Base-by-base conservation (phyloP, 2,888 invertebrate species). In the Ctena decussata region DNA sequence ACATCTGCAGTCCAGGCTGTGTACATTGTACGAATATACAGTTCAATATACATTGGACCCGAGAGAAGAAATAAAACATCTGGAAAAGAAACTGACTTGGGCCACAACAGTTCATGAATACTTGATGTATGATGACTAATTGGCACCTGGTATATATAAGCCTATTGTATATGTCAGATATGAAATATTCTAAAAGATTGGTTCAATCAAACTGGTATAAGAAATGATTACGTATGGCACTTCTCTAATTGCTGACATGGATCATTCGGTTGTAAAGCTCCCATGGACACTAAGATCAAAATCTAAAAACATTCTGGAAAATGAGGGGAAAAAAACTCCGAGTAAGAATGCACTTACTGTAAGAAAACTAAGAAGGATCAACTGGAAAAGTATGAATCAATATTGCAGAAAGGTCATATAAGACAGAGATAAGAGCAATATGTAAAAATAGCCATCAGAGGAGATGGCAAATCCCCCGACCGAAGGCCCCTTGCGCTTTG, bases 211-310 rank as follows among this genome's bases (percentile, higher is more conserved):
- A 60, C 27, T 6, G 3, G 60, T 21, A 60, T 60, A 30, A 30
- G 27, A 24, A 60, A 60, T 60, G 60, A 60, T 27, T 60, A 27
- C 60, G 60, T 30, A 60, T 60, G 30, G 30, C 60, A 6, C 60
- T 60, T 27, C 60, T 60, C 30, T 60, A 60, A 27, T 30, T 27
- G 30, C 30, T 60, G 60, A 60, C 21, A 60, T 60, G 60, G 60
- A 70, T 32, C n/a, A 15, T 70, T 24, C 37, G n/a, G 24, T 41
- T 39, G 70, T 70, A 11, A 70, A 70, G 21, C 37, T 70, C 39
- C 70, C 70, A 5, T 70, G 70, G 70, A 24, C 37, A 37, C 70
- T 70, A n/a, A 70, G 70, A 70, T 8, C 60, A 60, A 60, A 24
- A 60, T 18, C 60, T 60, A 60, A 30, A 27, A 30, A 41, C 35